These are phyloP conservation scores for Teleogryllus oceanicus DNA, from an alignment of 2,888 invertebrate species.

Conservation along the genomic window DNA sequence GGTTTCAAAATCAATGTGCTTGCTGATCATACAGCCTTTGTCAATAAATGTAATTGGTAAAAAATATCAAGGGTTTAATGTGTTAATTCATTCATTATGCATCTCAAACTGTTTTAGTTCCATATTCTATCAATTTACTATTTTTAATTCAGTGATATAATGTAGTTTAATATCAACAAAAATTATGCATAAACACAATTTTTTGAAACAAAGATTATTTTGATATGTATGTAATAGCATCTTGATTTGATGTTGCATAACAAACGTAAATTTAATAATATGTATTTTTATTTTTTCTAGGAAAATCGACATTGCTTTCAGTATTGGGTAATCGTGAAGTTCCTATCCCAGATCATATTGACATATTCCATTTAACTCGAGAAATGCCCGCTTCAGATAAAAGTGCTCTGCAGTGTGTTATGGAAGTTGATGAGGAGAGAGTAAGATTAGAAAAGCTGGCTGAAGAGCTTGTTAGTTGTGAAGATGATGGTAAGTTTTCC, in stretches of 20 bases:
- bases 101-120: too few species aligned
- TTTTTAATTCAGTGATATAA: too few species aligned
- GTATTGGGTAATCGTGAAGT: slow-evolving; percentile 91
- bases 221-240: too few species aligned
- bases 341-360: slow-evolving; percentile 93
- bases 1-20: too few species aligned
- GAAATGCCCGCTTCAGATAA: slow-evolving; percentile 99
- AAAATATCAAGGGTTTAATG: too few species aligned
- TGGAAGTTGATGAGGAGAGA: slow-evolving; percentile 90
- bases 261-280: not conserved
- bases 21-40: too few species aligned
- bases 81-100: too few species aligned
- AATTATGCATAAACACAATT: too few species aligned
- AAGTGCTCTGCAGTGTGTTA: slow-evolving; percentile 90
- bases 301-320: slow-evolving; percentile 90
- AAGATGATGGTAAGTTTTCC: slow-evolving; percentile 68
- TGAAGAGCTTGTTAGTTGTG: slow-evolving; percentile 80
- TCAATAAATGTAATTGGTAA: too few species aligned
- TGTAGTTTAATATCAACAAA: too few species aligned
- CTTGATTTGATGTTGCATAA: slow-evolving; percentile 89
- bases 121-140: too few species aligned
- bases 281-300: slow-evolving; percentile 47
- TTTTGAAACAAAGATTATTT: too few species aligned
- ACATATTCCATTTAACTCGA: slow-evolving; percentile 93
- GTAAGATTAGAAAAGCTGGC: slow-evolving; percentile 86